Conservation (phyloP, 1,140 invertebrate genomes). For the Holotrichia oblita region DNA sequence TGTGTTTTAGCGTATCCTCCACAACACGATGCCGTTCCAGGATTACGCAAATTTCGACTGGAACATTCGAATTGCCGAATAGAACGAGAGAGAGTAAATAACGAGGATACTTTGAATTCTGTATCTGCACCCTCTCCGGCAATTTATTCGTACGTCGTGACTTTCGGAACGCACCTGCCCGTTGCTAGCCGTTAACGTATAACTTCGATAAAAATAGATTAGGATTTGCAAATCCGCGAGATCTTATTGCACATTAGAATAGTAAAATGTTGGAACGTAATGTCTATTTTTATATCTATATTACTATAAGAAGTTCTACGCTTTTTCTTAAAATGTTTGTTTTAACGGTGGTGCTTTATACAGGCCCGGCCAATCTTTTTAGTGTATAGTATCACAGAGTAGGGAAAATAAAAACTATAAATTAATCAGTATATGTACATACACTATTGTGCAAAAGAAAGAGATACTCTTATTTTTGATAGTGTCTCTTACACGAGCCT, state of each 20-base stretch:
- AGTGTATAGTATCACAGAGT: no score
- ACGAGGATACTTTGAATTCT: slow-evolving; percentile 43
- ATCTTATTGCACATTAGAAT: neutral
- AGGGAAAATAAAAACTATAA: no score
- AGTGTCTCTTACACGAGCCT: no score
- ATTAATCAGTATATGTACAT: no score
- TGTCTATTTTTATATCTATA: no score
- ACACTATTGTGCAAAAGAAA: no score
- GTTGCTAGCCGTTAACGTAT: neutral
- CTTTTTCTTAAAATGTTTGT: no score
- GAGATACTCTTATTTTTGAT: no score
- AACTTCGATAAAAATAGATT: slow-evolving; percentile 32
- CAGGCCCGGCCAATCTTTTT: no score
- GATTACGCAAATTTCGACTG: slow-evolving; percentile 25
- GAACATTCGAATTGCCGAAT: slow-evolving; percentile 5
- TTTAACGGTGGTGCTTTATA: no score
- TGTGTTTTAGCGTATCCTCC: neutral
- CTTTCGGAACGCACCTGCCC: slow-evolving; percentile 31
- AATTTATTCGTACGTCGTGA: slow-evolving; percentile 38
- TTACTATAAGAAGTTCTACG: no score
- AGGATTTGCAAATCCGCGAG: neutral
- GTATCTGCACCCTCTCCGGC: slow-evolving; percentile 37
- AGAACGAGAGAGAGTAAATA: slow-evolving; percentile 22
- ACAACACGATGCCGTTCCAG: neutral
- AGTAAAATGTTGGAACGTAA: no score